Evolutionary conservation across 2,888 invertebrate species (phyloP).

Genomic region (Saturnia japonica): DNA sequence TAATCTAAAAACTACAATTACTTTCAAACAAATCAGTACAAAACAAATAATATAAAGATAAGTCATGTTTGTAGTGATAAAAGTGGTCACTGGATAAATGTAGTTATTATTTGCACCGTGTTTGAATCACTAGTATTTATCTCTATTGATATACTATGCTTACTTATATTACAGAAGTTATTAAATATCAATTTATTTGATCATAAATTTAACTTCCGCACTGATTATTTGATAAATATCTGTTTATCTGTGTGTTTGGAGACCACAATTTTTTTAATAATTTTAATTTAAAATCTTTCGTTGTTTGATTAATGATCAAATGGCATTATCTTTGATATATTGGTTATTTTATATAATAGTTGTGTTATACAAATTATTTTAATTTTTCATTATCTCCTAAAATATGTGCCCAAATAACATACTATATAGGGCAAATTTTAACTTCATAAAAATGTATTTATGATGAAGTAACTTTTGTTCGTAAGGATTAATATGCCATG

Average conservation of each 20-base stretch:
- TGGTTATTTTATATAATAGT: too few species aligned
- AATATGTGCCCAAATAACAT: too few species aligned
- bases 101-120: background rate
- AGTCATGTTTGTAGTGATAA: constrained; percentile 2
- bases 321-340: too few species aligned
- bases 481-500: too few species aligned
- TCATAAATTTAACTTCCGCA: background rate
- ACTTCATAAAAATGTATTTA: too few species aligned
- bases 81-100: background rate
- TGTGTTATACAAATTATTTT: too few species aligned
- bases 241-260: background rate
- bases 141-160: background rate
- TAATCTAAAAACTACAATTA: background rate
- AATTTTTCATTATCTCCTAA: too few species aligned
- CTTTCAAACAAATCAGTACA: constrained; percentile 11
- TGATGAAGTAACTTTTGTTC: too few species aligned
- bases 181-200: background rate
- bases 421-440: too few species aligned
- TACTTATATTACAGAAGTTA: background rate
- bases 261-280: too few species aligned
- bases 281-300: too few species aligned
- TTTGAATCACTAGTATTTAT: background rate
- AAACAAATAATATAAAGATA: constrained; percentile 12
- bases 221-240: background rate
- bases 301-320: too few species aligned